Percentiles rank a stretch among this genome's conserved stretches.
phyloP scores from a whole-genome alignment of 2,797 vertebrate genomes.

The Sandelia bainsii region DNA sequence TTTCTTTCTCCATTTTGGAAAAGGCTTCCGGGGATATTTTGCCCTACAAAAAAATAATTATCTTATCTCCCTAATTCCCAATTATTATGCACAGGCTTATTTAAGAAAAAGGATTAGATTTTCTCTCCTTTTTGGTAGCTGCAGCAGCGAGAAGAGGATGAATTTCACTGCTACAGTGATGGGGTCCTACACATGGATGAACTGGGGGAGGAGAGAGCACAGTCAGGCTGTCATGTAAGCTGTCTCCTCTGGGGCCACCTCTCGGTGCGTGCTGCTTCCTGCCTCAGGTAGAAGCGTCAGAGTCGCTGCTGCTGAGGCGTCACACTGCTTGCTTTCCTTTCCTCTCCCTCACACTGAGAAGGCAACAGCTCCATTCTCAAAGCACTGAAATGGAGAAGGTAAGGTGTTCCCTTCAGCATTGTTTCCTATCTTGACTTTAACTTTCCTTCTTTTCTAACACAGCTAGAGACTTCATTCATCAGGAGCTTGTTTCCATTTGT shows the following conservation, averaged over 20 bases:
- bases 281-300: slow-evolving; percentile 81
- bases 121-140: slow-evolving; percentile 53
- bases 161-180: slow-evolving; percentile 68
- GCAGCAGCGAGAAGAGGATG: slow-evolving; percentile 56
- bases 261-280: slow-evolving; percentile 77
- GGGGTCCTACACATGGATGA: slow-evolving; percentile 80
- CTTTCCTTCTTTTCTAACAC: slow-evolving; percentile 19
- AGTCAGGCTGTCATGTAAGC: slow-evolving; percentile 79
- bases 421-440: slow-evolving; percentile 28
- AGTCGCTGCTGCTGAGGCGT: slow-evolving; percentile 66
- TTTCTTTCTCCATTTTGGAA: slow-evolving; percentile 81
- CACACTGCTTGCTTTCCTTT: slow-evolving; percentile 62
- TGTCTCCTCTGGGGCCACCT: slow-evolving; percentile 78
- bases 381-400: slow-evolving; percentile 82
- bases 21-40: slow-evolving; percentile 86
- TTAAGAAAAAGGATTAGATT: slow-evolving; percentile 86
- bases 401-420: slow-evolving; percentile 49
- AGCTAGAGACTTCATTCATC: slow-evolving; percentile 5
- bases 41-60: slow-evolving; percentile 90
- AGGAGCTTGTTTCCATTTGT: slow-evolving; percentile 35
- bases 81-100: slow-evolving; percentile 87
- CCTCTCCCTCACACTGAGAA: slow-evolving; percentile 58
- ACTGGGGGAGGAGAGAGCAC: slow-evolving; percentile 75
- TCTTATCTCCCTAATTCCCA: slow-evolving; percentile 87
- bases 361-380: slow-evolving; percentile 54